These are phyloP conservation scores for Lasioglossum baleicum DNA, from an alignment of 1,140 invertebrate species.

Conservation along the genomic window DNA sequence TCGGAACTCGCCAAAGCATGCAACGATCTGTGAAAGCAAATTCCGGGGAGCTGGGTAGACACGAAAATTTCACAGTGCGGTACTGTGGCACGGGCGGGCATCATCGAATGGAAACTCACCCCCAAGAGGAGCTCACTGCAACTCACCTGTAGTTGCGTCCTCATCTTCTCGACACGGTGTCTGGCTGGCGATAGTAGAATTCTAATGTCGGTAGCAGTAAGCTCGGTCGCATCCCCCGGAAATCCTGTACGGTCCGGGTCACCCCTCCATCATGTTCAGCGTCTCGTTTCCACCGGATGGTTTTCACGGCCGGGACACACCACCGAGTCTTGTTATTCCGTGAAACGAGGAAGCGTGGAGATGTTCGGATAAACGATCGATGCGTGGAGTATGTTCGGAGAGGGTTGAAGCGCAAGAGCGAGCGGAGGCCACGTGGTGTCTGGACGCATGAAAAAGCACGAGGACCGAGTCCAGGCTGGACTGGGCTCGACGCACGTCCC, in stretches of 20 bases:
- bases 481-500: slow-evolving; percentile 52
- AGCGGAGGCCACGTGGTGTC: slow-evolving; percentile 52
- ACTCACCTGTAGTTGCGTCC: slow-evolving; percentile 55
- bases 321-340: background rate
- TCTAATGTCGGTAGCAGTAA: background rate
- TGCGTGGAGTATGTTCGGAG: background rate
- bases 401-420: background rate
- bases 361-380: too few species aligned
- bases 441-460: slow-evolving; percentile 33
- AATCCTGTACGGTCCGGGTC: background rate
- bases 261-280: slow-evolving; percentile 41
- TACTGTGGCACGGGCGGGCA: too few species aligned
- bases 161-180: slow-evolving; percentile 39
- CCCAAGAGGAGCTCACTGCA: background rate
- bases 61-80: too few species aligned
- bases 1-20: too few species aligned
- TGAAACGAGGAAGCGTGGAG: too few species aligned
- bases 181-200: background rate
- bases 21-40: too few species aligned
- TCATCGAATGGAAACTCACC: too few species aligned
- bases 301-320: slow-evolving; percentile 28
- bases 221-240: background rate
- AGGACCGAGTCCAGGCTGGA: slow-evolving; percentile 9
- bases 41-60: too few species aligned
- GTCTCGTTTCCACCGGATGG: background rate